Evolutionary conservation across 2,888 invertebrate species (phyloP).

Genomic region (Chelonus formosanus): DNA sequence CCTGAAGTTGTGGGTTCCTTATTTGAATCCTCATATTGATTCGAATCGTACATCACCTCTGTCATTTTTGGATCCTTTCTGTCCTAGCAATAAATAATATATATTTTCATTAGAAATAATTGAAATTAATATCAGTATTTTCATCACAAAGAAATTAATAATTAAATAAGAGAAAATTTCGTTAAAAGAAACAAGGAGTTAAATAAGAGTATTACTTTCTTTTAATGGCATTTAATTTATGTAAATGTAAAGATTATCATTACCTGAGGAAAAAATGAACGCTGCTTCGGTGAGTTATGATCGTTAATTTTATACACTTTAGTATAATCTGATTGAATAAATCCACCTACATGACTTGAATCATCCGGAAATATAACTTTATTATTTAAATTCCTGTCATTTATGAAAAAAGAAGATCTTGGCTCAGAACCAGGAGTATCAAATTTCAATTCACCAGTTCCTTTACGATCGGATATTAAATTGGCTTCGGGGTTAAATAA

Average conservation of each 20-base stretch:
- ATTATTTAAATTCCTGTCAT: constrained; percentile 15
- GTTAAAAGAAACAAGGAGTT: too few relatives aligned
- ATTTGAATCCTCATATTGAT: constrained; percentile 10
- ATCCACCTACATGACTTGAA: constrained; percentile 37
- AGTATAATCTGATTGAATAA: constrained; percentile 36
- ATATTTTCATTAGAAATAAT: background rate
- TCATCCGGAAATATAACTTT: constrained; percentile 42
- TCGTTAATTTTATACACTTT: constrained; percentile 16
- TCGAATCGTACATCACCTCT: constrained; percentile 30
- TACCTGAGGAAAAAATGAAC: constrained; percentile 42
- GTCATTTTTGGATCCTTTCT: constrained; percentile 36
- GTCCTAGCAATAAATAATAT: constrained; percentile 35
- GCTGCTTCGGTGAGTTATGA: constrained; percentile 15
- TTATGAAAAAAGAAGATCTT: background rate
- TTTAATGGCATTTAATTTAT: background rate
- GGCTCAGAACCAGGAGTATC: constrained; percentile 46
- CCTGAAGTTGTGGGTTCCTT: too few relatives aligned
- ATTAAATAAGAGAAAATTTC: too few relatives aligned
- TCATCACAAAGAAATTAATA: background rate
- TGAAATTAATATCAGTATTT: background rate
- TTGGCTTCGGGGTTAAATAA: constrained; percentile 14
- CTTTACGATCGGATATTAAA: constrained; percentile 65
- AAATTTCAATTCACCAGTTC: constrained; percentile 67
- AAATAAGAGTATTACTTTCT: background rate
- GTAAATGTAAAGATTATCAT: background rate